Evolutionary conservation across 2,797 vertebrate species (phyloP), one percentile per base, ranked within the genome.

Genomic region (Muscicapa comitata): DNA sequence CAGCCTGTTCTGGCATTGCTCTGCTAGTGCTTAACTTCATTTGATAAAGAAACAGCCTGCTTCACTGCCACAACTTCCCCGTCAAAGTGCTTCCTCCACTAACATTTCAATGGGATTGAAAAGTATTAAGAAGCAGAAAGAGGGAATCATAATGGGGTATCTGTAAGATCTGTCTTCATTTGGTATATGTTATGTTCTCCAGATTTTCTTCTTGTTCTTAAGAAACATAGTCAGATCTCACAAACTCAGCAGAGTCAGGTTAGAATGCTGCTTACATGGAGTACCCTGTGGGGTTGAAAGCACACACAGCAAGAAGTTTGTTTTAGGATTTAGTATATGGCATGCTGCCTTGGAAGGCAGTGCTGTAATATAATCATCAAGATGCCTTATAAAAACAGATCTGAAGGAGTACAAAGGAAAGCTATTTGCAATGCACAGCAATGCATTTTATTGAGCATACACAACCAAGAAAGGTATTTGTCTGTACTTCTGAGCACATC

Each of bases 331-430:
- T 89, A 66, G 24, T 65, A 65, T 55, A 76, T 86, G 67, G 63
- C 79, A 42, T 26, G 63, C 54, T 94, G 94, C 72, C 86, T 83
- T 95, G 91, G 67, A 91, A 92, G 50, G 80, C 85, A 50, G n/a
- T 53, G 37, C 63, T 89, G 76, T 72, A 80, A 68, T 86, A 50
- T 72, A 94, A 94, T 83, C 89, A 83, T 86, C 79, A 62, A 47
- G 70, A 94, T 70, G 87, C 66, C 87, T 93, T 94, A 78, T 81
- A 78, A 94, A 96, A 92, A 75, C 62, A 91, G 78, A 91, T 93
- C 78, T 93, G 73, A 93, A 88, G 66, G 85, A 94, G 58, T 95
- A 92, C 88, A 96, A 90, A 96, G 80, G 59, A 88, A 86, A 75
- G 35, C 45, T 81, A 59, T 89, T 90, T 84, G 78, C 63, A 90